A percentile compares a stretch with the other conserved stretches of the same genome.
Evolutionary conservation across 2,888 invertebrate genomes (phyloP).

Genomic region (Andrena chrysosceles): DNA sequence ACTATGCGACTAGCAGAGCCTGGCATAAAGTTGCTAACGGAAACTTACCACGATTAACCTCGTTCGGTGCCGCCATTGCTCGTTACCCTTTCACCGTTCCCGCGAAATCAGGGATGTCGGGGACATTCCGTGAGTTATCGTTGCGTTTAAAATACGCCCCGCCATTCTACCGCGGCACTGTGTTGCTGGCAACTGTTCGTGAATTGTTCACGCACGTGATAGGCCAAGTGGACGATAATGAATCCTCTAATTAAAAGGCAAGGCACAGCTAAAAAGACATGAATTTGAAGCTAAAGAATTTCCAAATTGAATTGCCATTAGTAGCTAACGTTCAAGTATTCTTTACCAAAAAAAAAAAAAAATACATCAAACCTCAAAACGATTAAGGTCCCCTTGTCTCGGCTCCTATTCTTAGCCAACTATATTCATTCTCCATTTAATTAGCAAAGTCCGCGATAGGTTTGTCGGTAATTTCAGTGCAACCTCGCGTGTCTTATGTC

Average conservation of each 20-base stretch:
- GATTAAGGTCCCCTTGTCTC: no score
- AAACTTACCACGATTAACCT: conserved; percentile 60
- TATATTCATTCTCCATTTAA: no score
- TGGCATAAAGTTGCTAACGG: conserved; percentile 56
- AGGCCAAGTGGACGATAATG: background rate
- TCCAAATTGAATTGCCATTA: background rate
- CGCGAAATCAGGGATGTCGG: conserved; percentile 58
- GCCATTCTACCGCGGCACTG: conserved; percentile 6
- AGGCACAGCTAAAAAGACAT: background rate
- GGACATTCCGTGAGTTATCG: conserved; percentile 57
- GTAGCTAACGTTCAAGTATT: no score
- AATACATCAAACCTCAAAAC: no score
- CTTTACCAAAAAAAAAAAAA: no score
- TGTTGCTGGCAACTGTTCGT: conserved; percentile 36
- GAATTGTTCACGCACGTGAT: conserved; percentile 21
- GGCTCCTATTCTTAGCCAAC: no score
- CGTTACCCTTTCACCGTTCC: conserved; percentile 57
- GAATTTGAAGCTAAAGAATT: background rate
- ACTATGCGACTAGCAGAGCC: conserved; percentile 40
- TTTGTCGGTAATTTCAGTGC: background rate
- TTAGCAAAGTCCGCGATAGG: no score
- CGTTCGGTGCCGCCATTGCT: conserved; percentile 50
- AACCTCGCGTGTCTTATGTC: background rate
- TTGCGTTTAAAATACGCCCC: conserved; percentile 49
- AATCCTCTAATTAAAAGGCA: background rate